phyloP scores from a whole-genome alignment of 2,888 invertebrate species.

The Tipula confusa region DNA sequence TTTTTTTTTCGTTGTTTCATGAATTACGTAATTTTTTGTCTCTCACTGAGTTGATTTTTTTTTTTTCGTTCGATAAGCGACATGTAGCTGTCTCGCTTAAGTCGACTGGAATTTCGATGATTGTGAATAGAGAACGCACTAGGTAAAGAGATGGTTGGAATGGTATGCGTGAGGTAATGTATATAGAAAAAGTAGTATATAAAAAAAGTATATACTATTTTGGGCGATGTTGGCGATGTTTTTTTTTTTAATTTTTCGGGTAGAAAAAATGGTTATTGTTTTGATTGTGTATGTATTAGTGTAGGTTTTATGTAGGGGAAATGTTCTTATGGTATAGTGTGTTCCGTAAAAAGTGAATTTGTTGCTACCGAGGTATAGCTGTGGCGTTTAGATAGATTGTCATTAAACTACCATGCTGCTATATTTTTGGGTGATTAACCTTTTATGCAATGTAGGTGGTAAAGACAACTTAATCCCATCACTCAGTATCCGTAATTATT shows the following conservation, averaged over 20 bases:
- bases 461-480: no score
- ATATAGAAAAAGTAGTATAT: background rate
- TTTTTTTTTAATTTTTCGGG: background rate
- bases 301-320: background rate
- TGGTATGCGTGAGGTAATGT: background rate
- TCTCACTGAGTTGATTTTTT: background rate
- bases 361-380: background rate
- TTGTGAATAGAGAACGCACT: background rate
- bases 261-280: background rate
- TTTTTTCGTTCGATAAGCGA: background rate
- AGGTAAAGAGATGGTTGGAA: background rate
- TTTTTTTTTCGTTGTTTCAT: background rate
- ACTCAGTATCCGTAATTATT: no score
- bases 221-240: background rate
- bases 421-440: no score
- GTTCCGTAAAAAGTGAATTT: background rate
- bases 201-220: background rate
- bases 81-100: background rate
- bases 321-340: background rate
- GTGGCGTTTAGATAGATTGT: no score
- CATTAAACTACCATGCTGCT: no score
- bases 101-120: background rate
- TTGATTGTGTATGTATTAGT: background rate
- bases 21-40: conserved; percentile 29
- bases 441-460: no score